Base-by-base conservation (phyloP, 1,140 invertebrate species). In the Stenopsyche tienmushanensis region DNA sequence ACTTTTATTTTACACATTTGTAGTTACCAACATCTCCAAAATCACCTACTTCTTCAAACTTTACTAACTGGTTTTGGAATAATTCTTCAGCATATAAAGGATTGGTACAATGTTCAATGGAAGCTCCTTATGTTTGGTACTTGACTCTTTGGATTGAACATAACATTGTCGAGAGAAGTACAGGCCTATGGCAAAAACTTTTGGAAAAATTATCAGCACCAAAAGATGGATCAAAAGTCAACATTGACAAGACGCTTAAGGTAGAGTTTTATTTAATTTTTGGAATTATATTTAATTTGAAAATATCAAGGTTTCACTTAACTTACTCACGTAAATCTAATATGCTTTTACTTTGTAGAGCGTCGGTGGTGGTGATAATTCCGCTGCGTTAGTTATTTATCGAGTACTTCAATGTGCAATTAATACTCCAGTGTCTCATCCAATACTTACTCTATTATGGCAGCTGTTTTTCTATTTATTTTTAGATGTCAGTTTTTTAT, bases 391-490 rank as follows among this genome's bases (percentile, higher is more conserved):
- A 29, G 65, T 67, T 18, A 53, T 70, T 20, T 70, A 70, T 34
- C 55, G 69, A 52, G 60, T 54, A 15, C 17, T 70, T 21, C 65
- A 70, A 42, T 50, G 39, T 54, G 69, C 65, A 21, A 67, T 55
- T 10, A 64, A 47, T 34, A 59, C 63, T 13, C 50, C 65, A 10
- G 41, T 66, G 13, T 25, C 41, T 1, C 65, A 67, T 55, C 69
- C 69, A 18, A 66, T 70, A 29, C 52, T 66, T 25, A n/a, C 69
- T 0, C 65, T 70, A 10, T 52, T 70, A 23, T 70, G 69, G 69
- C 69, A 70, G 17, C 26, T 64, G 3, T 70, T 70, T 26, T 70
- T 70, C 50, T 67, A 67, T 39, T 20, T 70, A 0, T 70, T 66
- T 34, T 25, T 70, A 34, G 62, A 70, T 25, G 42, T 57, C 41